Base-by-base conservation (phyloP, 2,113 vertebrate genomes). In the Peucedramus taeniatus region DNA sequence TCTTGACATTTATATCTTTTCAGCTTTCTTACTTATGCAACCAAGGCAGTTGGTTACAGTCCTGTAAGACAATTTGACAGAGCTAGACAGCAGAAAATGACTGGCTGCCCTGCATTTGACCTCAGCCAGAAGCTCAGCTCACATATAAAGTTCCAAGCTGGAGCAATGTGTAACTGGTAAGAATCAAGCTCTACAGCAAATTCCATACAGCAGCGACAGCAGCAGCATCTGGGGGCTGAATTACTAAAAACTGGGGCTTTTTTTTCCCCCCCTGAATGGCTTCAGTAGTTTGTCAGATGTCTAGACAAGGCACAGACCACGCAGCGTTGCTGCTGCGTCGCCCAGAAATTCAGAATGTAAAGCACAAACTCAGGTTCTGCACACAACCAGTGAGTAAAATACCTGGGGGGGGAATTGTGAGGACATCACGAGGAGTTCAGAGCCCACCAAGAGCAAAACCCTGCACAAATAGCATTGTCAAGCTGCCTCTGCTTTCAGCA, bases 1-100 rank as follows among this genome's bases (percentile, higher is more conserved):
- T 97, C 95, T 97, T 94, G 96, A 97, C 97, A 97, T 97, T 96
- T 96, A 89, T 96, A 97, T 96, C 96, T 97, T 97, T 96, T 81
- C 89, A 96, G 95, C 92, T 96, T 95, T 97, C 97, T 98, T 97
- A 95, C 96, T 97, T 94, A 95, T 66, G 81, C 96, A 98, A 97
- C 95, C 96, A 35, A 86, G 95, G 89, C 95, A 96, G 95, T 91
- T 79, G 76, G 80, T 94, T 97, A 96, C 94, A 96, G 40, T 93
- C 94, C 93, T 87, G 86, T 87, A 94, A 96, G 96, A 97, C 93
- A 77, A 94, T 93, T 94, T 97, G 95, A 96, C 96, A 97, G 92
- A 93, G 93, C 90, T 96, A 97, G 92, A 97, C 93, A 93, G 95
- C 93, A 96, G 75, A 96, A 97, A 98, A 93, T 95, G 84, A 94